A percentile compares a stretch with the other conserved stretches of the same genome.
These are phyloP conservation scores for Speoplatyrhinus poulsoni DNA, from an alignment of 2,113 vertebrate genomes.

Conservation along the genomic window DNA sequence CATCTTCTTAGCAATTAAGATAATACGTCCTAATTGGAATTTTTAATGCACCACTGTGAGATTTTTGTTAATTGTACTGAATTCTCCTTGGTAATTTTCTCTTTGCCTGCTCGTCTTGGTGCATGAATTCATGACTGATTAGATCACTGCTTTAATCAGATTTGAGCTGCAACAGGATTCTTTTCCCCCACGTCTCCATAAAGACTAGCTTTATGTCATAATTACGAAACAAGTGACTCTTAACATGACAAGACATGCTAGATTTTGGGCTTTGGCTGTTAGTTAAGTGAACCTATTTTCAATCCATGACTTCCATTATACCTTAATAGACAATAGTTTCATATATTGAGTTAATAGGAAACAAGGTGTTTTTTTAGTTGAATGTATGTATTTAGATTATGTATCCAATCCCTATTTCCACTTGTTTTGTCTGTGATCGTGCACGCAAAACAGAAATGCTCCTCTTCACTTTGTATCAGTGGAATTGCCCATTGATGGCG, in stretches of 20 bases:
- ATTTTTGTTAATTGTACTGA: constrained; percentile 77
- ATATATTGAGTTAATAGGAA: neutral
- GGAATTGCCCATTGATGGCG: neutral
- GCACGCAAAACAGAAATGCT: neutral
- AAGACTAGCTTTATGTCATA: constrained; percentile 52
- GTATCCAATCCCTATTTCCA: no score
- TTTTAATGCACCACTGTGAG: constrained; percentile 77
- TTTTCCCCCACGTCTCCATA: constrained; percentile 61
- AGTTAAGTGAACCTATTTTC: neutral
- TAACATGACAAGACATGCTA: constrained; percentile 39
- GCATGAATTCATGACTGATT: constrained; percentile 77
- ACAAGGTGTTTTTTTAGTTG: neutral
- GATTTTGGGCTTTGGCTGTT: constrained; percentile 7
- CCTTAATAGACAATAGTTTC: neutral
- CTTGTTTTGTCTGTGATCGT: neutral
- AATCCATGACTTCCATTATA: neutral
- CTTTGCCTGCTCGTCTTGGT: constrained; percentile 67
- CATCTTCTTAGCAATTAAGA: constrained; percentile 78
- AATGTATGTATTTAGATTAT: no score
- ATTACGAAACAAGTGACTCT: constrained; percentile 33
- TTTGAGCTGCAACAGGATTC: constrained; percentile 61
- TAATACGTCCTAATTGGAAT: constrained; percentile 80
- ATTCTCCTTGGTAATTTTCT: constrained; percentile 72
- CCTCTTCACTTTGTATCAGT: neutral
- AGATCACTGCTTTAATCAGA: constrained; percentile 74